Evolutionary conservation across 2,888 invertebrate species (phyloP).

Genomic region (Chydorus sphaericus): DNA sequence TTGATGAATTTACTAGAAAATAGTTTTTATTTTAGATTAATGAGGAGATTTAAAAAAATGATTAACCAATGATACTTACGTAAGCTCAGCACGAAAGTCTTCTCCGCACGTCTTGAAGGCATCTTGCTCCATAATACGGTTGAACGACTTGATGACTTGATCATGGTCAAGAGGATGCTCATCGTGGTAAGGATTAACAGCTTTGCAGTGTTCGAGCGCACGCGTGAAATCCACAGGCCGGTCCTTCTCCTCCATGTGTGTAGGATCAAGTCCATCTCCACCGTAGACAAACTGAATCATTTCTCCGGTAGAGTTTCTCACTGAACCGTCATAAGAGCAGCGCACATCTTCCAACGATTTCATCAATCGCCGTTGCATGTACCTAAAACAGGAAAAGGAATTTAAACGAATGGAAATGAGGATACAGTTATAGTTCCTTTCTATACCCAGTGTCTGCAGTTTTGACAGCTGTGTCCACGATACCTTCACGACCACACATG

Average conservation of each 20-base stretch:
- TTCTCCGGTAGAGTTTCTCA: constrained; percentile 80
- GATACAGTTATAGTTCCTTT: no score
- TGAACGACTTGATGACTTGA: constrained; percentile 27
- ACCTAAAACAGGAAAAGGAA: constrained; percentile 29
- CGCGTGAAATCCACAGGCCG: constrained; percentile 76
- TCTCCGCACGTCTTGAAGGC: constrained; percentile 38
- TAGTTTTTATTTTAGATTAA: constrained; percentile 11
- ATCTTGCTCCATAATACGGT: constrained; percentile 30
- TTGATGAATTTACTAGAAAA: constrained; percentile 38
- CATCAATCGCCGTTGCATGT: constrained; percentile 90
- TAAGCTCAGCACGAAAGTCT: constrained; percentile 58
- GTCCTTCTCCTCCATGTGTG: constrained; percentile 78
- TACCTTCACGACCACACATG: constrained; percentile 92
- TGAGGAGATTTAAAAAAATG: no score
- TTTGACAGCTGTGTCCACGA: constrained; percentile 98
- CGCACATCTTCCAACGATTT: constrained; percentile 95
- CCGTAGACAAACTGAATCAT: constrained; percentile 91
- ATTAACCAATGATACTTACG: constrained; percentile 45
- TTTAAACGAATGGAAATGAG: not conserved
- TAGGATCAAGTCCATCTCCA: constrained; percentile 88
- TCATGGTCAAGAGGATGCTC: constrained; percentile 50
- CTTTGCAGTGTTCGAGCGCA: constrained; percentile 65
- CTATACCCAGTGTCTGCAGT: constrained; percentile 94
- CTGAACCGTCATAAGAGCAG: constrained; percentile 89
- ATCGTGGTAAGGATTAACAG: constrained; percentile 49